Conservation (phyloP, 2,113 vertebrate species). For the Microcebus murinus region DNA sequence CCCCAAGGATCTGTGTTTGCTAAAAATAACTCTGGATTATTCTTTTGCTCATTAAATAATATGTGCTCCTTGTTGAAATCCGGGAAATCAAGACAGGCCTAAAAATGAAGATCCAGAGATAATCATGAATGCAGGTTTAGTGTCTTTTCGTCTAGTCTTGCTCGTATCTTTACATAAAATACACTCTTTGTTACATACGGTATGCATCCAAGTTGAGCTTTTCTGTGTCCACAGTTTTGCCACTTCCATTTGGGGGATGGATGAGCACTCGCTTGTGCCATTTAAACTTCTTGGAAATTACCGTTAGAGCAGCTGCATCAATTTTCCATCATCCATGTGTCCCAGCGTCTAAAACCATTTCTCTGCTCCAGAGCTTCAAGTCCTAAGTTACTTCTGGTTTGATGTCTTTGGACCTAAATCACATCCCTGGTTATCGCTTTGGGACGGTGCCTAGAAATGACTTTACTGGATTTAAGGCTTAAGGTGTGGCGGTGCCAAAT, state of each 20-base stretch:
- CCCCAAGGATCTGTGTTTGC: not conserved
- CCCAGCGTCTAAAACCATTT: fast-evolving
- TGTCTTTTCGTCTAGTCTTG: not conserved
- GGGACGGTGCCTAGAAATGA: not conserved
- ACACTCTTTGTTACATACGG: not conserved
- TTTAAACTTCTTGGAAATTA: not conserved
- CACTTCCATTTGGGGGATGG: not conserved
- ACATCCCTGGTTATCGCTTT: not conserved
- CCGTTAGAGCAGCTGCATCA: fast-evolving
- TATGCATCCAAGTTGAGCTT: not conserved
- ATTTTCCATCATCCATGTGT: fast-evolving
- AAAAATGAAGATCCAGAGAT: not conserved
- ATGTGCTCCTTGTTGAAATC: not conserved
- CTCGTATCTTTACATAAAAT: not conserved
- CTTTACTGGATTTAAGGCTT: not conserved
- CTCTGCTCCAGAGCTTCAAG: not conserved
- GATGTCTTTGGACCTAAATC: not conserved
- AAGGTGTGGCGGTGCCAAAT: fast-evolving
- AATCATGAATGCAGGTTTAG: not conserved
- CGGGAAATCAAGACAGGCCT: not conserved
- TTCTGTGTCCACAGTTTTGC: not conserved
- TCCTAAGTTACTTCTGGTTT: not conserved
- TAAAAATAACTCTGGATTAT: not conserved
- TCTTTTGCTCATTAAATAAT: not conserved
- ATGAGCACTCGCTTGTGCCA: fast-evolving